A percentile compares a stretch with the other conserved stretches of the same genome.
Evolutionary conservation across 2,797 vertebrate genomes (phyloP).

Genomic region (Siniperca undulata): DNA sequence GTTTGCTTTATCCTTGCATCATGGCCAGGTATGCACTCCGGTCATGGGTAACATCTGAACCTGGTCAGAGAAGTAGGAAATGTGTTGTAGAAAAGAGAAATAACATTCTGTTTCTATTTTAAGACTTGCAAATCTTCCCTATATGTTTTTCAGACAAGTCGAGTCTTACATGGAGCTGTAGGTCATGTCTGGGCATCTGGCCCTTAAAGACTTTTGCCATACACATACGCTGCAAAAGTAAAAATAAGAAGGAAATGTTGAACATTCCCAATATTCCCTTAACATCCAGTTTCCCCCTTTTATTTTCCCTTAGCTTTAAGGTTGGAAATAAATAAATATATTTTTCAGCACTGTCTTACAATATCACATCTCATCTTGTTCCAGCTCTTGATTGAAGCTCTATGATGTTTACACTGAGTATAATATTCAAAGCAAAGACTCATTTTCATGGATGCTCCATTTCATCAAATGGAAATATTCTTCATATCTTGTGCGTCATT

Average conservation of each 20-base stretch:
- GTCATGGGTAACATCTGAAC: slow-evolving; percentile 39
- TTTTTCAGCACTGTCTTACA: background rate
- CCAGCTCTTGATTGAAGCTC: background rate
- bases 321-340: background rate
- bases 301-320: background rate
- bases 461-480: slow-evolving; percentile 23
- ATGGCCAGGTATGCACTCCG: slow-evolving; percentile 29
- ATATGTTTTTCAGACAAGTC: slow-evolving; percentile 6
- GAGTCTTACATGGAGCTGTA: background rate
- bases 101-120: slow-evolving; percentile 1
- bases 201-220: background rate
- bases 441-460: background rate
- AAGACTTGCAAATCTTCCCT: background rate
- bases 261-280: background rate
- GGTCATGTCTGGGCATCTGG: background rate
- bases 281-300: background rate
- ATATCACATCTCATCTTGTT: background rate
- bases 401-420: background rate
- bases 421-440: slow-evolving; percentile 3
- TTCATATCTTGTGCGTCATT: background rate
- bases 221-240: background rate
- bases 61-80: background rate
- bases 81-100: slow-evolving; percentile 3
- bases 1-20: slow-evolving; percentile 39
- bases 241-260: background rate